Base-by-base conservation (phyloP, 2,888 invertebrate species). In the Coleophora deauratella region DNA sequence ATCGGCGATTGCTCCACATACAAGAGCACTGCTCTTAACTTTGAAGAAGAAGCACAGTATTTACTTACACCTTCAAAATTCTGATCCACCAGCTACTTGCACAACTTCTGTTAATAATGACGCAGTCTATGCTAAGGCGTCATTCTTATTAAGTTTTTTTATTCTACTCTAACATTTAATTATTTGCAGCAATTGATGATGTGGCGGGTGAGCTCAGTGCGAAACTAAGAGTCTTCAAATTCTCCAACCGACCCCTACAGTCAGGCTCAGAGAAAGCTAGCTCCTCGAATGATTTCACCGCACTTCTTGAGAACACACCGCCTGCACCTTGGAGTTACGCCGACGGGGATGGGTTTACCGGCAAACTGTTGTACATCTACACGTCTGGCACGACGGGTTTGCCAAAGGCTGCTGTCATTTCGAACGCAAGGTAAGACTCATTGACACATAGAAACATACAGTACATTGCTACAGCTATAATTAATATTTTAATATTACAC, bases 381-480 rank as follows among this genome's bases (percentile, higher is more conserved):
- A 99, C 99, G 0, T 98, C 98, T 32, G 99, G 99, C 9, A 99
- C 99, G 0, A 99, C 99, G 1, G 99, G 99, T 8, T 77, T 98
- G 46, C 98, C 99, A 0, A 99, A 99, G 74, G 98, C 99, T 31
- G 99, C 99, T 13, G 95, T 99, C 38, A 97, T 99, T 56, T 95
- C 94, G 11, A 95, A 96, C 74, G 93, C 95, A 35, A 92, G 98
- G 95, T 96, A 67, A 14, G 12, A 14, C n/a, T n/a, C n/a, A n/a
- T n/a, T n/a, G n/a, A n/a, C n/a, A n/a, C n/a, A n/a, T n/a, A n/a
- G n/a, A n/a, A n/a, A n/a, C n/a, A n/a, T n/a, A n/a, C n/a, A n/a
- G n/a, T n/a, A n/a, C n/a, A n/a, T n/a, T n/a, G n/a, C n/a, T n/a
- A n/a, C n/a, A n/a, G n/a, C n/a, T n/a, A n/a, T n/a, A n/a, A n/a